A percentile compares a stretch with the other conserved stretches of the same genome.
Conservation (phyloP, 2,113 vertebrate species). For the Xiphorhynchus elegans region DNA sequence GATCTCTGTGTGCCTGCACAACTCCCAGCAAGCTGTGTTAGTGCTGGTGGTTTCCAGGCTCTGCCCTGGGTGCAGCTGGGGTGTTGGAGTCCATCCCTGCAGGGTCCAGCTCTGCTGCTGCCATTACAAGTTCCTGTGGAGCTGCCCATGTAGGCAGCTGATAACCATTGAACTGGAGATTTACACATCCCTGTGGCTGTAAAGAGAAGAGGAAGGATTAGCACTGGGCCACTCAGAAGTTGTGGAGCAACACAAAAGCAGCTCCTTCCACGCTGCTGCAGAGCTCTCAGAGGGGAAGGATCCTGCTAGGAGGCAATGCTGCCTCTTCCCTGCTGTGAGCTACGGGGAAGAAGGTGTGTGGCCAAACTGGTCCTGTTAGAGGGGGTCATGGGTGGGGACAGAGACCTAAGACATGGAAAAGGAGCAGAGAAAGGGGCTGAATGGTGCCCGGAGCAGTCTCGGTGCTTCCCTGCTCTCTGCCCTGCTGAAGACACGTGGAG, state of each 20-base stretch:
- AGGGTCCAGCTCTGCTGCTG: not conserved
- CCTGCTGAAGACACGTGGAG: not conserved
- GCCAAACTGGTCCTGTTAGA: not conserved
- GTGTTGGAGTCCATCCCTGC: not conserved
- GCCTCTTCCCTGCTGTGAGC: accelerated
- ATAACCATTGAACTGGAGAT: accelerated
- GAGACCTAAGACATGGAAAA: not conserved
- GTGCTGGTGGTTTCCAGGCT: not conserved
- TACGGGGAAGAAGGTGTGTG: not conserved
- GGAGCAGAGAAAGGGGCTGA: not conserved
- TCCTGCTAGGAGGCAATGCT: not conserved
- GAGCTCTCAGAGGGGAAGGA: accelerated
- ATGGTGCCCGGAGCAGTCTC: not conserved
- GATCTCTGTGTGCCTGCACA: not conserved
- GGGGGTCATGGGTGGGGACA: not conserved
- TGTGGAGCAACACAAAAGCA: not conserved
- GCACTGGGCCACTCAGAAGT: not conserved
- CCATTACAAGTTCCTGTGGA: not conserved
- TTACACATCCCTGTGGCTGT: not conserved
- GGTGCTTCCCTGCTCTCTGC: not conserved
- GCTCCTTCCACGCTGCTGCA: not conserved
- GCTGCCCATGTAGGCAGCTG: not conserved
- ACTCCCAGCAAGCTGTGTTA: accelerated
- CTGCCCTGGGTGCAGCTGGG: accelerated
- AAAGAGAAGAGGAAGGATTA: not conserved